Evolutionary conservation across 2,888 invertebrate genomes (phyloP), one percentile per base, ranked within the genome.

Genomic region (Amblyteles armatorius): DNA sequence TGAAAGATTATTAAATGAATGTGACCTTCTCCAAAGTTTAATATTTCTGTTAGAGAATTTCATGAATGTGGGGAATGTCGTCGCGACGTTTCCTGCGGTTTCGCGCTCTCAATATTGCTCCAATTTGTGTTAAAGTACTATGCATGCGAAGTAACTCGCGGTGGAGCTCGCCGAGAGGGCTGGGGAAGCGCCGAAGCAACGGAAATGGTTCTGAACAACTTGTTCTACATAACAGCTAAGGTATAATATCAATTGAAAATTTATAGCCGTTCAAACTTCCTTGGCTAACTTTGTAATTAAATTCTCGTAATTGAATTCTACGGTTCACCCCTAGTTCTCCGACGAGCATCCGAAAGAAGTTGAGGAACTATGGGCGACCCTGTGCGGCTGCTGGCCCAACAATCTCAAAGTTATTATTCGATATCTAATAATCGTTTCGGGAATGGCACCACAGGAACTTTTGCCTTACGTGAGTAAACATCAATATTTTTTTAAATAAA

Each of bases 181-280:
- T 99, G 99, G 96, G 99, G 99, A 63, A 99, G 99, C 0, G 98
- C 98, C 0, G 99, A 99, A 94, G 99, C 99, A n/a, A 99, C 99
- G 0, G 99, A 99, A 95, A 99, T 99, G 98, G 98, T 99, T 71
- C 96, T 99, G 86, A 99, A 99, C 94, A 99, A 99, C 95, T 96
- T 99, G 26, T 98, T 99, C 94, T 99, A 99, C 94, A 97, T 99
- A 90, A 99, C 99, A 6, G 98, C 98, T 3, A 98, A 98, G 96
- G 98, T 98, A 94, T 88, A 78, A 65, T 44, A 33, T 19, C 26
- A 26, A 50, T 26, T 40, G 33, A 63, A 36, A 79, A 79, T 36
- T 60, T 60, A 71, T 26, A 16, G 26, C 7, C 6, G 36, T 19
- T n/a, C 22, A 6, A 63, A 63, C 29, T 57, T 19, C 13, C 60